phyloP scores from a whole-genome alignment of 2,113 vertebrate genomes.

The Xenopus tropicalis region UCB_Xtro_10.0 CM004451.2:78768001-78768500 shows the following conservation, averaged over 20 bases:
- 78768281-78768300: constrained; percentile 59
- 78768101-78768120: constrained; percentile 49
- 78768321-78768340: neutral
- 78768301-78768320: constrained; percentile 49
- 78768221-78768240: constrained; percentile 57
- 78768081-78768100: constrained; percentile 12
- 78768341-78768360: neutral
- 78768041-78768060: constrained; percentile 19
- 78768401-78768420: too few species aligned
- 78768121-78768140: constrained; percentile 39
- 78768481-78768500: too few species aligned
- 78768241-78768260: constrained; percentile 49
- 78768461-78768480: too few species aligned
- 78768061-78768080: constrained; percentile 29
- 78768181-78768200: constrained; percentile 58
- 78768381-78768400: too few species aligned
- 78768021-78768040: constrained; percentile 19
- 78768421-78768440: too few species aligned
- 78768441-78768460: too few species aligned
- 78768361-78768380: too few species aligned
- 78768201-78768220: constrained; percentile 51
- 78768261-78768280: constrained; percentile 52
- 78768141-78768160: constrained; percentile 44
- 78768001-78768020: constrained; percentile 18
- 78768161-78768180: constrained; percentile 47